These are phyloP conservation scores for Tenthredo distinguenda DNA, from an alignment of 2,888 invertebrate genomes.

Conservation along the genomic window DNA sequence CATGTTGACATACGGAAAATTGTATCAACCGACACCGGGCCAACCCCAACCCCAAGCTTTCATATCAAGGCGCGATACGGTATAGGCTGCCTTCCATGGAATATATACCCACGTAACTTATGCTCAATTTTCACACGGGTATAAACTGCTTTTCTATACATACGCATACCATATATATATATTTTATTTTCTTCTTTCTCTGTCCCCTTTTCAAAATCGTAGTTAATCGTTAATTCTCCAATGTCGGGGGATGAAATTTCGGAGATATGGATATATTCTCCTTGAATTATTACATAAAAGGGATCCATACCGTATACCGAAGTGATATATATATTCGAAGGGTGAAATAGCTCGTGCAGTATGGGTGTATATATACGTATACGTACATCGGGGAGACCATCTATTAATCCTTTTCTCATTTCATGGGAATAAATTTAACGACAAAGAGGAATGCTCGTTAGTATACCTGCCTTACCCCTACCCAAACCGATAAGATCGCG, in stretches of 20 bases:
- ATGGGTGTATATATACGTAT: neutral
- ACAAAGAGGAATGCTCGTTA: conserved; percentile 44
- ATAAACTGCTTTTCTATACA: neutral
- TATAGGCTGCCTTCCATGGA: neutral
- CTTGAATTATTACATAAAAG: neutral
- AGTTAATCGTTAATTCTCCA: neutral
- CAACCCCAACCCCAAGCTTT: neutral
- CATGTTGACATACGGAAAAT: conserved; percentile 28
- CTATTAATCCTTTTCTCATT: conserved; percentile 39
- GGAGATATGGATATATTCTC: neutral
- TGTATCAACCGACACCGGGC: conserved; percentile 5
- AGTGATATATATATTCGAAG: neutral
- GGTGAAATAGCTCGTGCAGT: neutral
- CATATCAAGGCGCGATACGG: neutral
- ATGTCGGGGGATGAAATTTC: neutral
- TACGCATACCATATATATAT: no score
- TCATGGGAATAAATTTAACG: conserved; percentile 42
- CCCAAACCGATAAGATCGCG: conserved; percentile 14
- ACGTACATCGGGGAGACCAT: neutral
- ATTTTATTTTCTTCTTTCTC: neutral
- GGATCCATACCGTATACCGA: no score
- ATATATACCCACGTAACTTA: neutral
- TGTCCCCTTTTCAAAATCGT: neutral
- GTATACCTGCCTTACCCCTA: neutral
- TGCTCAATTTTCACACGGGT: neutral